A percentile compares a stretch with the other conserved stretches of the same genome.
These are phyloP conservation scores for Narcine bancroftii DNA, from an alignment of 2,113 vertebrate genomes.

Conservation along the genomic window DNA sequence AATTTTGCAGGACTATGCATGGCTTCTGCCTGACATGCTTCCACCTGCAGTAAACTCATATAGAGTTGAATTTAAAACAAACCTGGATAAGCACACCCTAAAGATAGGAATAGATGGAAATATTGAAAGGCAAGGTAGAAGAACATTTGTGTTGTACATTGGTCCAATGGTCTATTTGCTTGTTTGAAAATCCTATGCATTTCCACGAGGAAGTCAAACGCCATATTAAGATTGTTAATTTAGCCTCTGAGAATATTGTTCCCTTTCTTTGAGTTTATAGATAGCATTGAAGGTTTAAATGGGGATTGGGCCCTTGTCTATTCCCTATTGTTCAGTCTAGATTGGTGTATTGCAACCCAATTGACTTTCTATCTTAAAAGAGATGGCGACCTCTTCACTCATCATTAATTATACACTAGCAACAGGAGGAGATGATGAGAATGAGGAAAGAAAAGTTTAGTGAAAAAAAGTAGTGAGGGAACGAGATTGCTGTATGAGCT, in stretches of 20 bases:
- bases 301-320: background rate
- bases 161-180: background rate
- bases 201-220: background rate
- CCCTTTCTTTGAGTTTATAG: background rate
- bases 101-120: background rate
- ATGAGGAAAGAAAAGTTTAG: too few relatives aligned
- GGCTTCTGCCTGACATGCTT: background rate
- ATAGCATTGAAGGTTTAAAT: background rate
- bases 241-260: background rate
- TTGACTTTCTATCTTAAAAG: background rate
- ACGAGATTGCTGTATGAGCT: too few relatives aligned
- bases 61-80: background rate
- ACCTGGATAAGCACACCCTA: background rate
- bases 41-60: background rate
- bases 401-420: too few relatives aligned
- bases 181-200: background rate
- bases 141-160: background rate
- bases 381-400: background rate
- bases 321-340: too few relatives aligned
- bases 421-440: too few relatives aligned
- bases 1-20: background rate
- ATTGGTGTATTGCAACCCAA: background rate
- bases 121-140: background rate
- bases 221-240: background rate
- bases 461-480: too few relatives aligned